These are phyloP conservation scores for Synchiropus splendidus DNA, from an alignment of 2,113 vertebrate species.

Conservation along the genomic window DNA sequence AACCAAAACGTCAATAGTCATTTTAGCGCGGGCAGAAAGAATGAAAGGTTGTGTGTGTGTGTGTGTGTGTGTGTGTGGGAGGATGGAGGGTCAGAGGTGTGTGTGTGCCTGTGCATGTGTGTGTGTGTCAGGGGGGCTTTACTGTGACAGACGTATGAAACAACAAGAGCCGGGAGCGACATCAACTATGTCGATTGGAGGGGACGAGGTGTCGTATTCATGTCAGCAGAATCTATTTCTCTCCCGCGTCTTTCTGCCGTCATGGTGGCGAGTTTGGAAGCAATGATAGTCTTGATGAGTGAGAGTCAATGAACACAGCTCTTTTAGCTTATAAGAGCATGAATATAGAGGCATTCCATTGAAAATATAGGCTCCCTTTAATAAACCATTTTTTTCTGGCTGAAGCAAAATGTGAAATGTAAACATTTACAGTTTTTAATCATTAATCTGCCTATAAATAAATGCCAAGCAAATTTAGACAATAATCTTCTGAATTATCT, in stretches of 20 bases:
- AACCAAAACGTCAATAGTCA: conserved; percentile 55
- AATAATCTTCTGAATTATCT: too few species aligned
- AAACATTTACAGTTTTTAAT: too few species aligned
- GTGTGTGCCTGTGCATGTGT: neutral
- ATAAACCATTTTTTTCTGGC: too few species aligned
- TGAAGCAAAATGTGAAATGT: too few species aligned
- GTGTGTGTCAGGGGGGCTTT: conserved; percentile 8
- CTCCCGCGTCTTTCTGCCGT: conserved; percentile 1
- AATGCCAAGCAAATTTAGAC: too few species aligned
- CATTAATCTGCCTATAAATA: too few species aligned
- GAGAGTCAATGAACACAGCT: too few species aligned
- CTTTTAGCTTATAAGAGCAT: neutral
- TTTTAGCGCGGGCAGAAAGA: conserved; percentile 37
- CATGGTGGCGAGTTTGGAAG: too few species aligned
- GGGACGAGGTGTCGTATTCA: conserved; percentile 43
- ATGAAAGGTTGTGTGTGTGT: conserved; percentile 16
- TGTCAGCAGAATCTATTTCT: conserved; percentile 43
- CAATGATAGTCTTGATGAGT: too few species aligned
- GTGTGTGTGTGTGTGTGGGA: conserved; percentile 3
- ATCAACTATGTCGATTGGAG: conserved; percentile 50
- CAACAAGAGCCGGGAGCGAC: conserved; percentile 45
- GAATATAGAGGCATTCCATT: too few species aligned
- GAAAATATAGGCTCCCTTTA: too few species aligned
- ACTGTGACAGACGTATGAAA: conserved; percentile 37
- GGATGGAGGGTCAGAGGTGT: neutral